These are phyloP conservation scores for Thaumetopoea pityocampa DNA, from an alignment of 1,140 invertebrate genomes.

Conservation along the genomic window DNA sequence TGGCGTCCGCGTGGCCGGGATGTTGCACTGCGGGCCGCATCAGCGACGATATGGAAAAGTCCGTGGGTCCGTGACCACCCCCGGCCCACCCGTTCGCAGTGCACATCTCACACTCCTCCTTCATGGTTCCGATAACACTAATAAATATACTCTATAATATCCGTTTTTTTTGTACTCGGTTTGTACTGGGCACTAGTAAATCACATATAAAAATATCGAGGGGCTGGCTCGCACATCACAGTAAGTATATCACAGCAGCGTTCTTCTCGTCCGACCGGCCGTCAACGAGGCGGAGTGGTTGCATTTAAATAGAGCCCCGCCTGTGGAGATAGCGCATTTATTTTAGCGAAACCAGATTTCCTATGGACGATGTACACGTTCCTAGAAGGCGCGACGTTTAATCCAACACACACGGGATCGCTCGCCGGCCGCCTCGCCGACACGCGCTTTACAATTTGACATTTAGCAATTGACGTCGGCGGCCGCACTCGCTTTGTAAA, in stretches of 20 bases:
- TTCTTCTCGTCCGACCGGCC: too few species aligned
- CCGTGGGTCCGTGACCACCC: conserved; percentile 44
- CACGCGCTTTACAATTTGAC: too few species aligned
- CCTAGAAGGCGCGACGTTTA: too few species aligned
- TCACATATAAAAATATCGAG: conserved; percentile 74
- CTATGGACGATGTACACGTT: too few species aligned
- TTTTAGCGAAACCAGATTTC: too few species aligned
- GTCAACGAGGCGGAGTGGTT: too few species aligned
- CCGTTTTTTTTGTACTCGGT: conserved; percentile 75
- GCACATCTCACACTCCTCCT: conserved; percentile 73
- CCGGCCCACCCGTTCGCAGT: conserved; percentile 57
- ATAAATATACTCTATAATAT: conserved; percentile 57
- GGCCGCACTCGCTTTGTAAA: too few species aligned
- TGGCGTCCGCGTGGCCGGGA: conserved; percentile 45
- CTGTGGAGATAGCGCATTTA: too few species aligned
- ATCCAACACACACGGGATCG: too few species aligned
- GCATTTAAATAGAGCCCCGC: conserved; percentile 18
- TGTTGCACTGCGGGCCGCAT: conserved; percentile 58
- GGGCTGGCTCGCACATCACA: conserved; percentile 65
- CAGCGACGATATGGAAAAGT: conserved; percentile 70
- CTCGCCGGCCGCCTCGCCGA: too few species aligned
- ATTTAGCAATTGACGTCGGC: too few species aligned
- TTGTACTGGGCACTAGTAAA: conserved; percentile 74
- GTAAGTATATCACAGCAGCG: conserved; percentile 68
- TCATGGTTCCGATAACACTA: conserved; percentile 61